Conservation (phyloP, 2,888 invertebrate species). For the Meta bourneti region DNA sequence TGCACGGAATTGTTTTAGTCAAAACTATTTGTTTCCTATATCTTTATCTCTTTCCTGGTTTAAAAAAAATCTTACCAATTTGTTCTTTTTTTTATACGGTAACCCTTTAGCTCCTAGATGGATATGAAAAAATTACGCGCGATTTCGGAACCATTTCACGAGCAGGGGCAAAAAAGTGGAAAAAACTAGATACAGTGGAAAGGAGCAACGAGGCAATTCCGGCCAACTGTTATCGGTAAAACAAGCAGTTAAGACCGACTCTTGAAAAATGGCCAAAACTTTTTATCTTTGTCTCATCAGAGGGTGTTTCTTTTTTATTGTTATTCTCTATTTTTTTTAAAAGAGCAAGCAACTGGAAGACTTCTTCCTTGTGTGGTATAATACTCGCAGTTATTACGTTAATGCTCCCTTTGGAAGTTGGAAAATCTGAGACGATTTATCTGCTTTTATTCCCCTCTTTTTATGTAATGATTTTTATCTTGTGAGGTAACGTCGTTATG, state of each 20-base stretch:
- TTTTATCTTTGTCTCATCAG: conserved; percentile 37
- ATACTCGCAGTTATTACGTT: conserved; percentile 34
- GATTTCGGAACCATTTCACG: not conserved
- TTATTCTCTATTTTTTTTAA: conserved; percentile 8
- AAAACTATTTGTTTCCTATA: no score
- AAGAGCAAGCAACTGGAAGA: conserved; percentile 20
- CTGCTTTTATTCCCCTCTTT: not conserved
- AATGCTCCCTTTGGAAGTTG: conserved; percentile 24
- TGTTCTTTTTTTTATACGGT: not conserved
- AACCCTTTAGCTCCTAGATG: conserved; percentile 18
- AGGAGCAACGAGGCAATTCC: not conserved
- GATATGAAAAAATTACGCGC: conserved; percentile 11
- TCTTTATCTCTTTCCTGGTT: no score
- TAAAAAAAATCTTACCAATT: no score
- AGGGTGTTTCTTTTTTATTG: conserved; percentile 7
- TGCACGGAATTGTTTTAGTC: no score
- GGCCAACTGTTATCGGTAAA: conserved; percentile 33
- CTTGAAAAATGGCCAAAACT: conserved; percentile 23
- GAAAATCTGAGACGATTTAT: conserved; percentile 18
- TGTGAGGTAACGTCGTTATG: not conserved
- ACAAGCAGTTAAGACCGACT: conserved; percentile 37
- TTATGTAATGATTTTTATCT: conserved; percentile 23
- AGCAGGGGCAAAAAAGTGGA: not conserved
- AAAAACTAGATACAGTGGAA: not conserved
- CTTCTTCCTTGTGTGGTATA: conserved; percentile 45